Base-by-base conservation (phyloP, 2,888 invertebrate genomes). In the Drosophila anomelani region DNA sequence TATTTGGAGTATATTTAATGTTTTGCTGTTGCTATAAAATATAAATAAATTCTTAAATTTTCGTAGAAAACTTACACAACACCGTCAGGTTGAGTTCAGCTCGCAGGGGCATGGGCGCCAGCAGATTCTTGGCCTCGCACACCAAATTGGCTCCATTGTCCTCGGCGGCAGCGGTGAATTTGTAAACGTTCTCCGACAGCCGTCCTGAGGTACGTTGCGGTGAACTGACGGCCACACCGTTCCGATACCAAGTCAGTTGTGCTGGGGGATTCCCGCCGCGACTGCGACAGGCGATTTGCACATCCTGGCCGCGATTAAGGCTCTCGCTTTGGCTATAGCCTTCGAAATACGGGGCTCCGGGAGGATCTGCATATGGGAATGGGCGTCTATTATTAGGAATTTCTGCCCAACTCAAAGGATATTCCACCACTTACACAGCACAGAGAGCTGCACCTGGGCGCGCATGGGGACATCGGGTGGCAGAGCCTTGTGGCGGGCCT, bases 391-490 rank as follows among this genome's bases (percentile, higher is more conserved):
- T 43, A 59, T 60, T 55, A 57, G 32, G 17, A 29, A 39, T 34
- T 59, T 13, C 13, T 29, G 46, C 26, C 7, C 7, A 13, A 12
- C 53, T 36, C 41, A 32, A 39, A 54, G 20, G 15, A 7, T 10
- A 17, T 41, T 38, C n/a, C 61, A 91, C n/a, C 61, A 91, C 92
- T 86, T 90, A 91, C 91, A 92, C 44, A 91, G 73, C 49, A 91
- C 92, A 1, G 92, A 91, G 3, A 91, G 78, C 66, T 92, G 92
- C 38, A 91, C 80, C 60, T 89, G 90, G 23, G 92, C 90, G 23
- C 92, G 91, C 91, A 91, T 92, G 8, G 91, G 92, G 9, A 92
- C 90, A 78, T 91, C 92, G 29, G 92, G 91, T 0, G 91, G 91
- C 58, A 91, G 62, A 0, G 91, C 91, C 66, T 91, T 91, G 75